phyloP scores from a whole-genome alignment of 2,888 invertebrate species.

The Augochlorella aurata region DNA sequence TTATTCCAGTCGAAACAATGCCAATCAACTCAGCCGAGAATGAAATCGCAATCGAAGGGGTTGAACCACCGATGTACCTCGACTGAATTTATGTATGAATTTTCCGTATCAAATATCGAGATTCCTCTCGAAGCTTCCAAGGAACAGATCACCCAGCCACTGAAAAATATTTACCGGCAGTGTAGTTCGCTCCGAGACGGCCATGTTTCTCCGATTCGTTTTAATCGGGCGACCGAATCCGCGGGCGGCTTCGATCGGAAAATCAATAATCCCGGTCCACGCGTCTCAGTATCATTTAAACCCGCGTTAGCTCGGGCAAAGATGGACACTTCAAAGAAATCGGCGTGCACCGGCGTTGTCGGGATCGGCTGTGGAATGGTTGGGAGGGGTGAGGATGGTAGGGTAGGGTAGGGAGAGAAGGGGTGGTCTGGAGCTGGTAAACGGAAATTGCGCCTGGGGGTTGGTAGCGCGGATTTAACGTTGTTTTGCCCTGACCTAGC shows the following conservation, averaged over 20 bases:
- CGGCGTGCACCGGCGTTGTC: conserved; percentile 43
- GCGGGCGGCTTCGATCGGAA: conserved; percentile 22
- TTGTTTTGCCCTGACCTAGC: conserved; percentile 74
- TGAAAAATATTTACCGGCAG: neutral
- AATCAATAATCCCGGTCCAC: conserved; percentile 39
- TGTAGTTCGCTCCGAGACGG: neutral
- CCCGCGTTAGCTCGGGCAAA: conserved; percentile 48
- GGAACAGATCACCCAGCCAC: too few species aligned
- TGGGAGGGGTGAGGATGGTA: neutral
- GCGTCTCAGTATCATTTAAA: conserved; percentile 44
- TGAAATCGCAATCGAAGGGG: too few species aligned
- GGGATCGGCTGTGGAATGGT: neutral
- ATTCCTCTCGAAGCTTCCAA: too few species aligned
- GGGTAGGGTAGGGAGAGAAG: neutral
- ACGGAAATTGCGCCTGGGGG: conserved; percentile 68
- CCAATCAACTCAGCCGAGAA: too few species aligned
- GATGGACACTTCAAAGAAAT: conserved; percentile 63
- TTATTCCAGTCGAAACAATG: too few species aligned
- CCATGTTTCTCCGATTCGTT: conserved; percentile 7
- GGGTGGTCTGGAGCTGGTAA: conserved; percentile 45
- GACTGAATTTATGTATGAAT: too few species aligned
- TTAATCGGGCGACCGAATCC: conserved; percentile 27
- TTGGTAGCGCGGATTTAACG: conserved; percentile 68
- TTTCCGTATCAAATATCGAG: too few species aligned
- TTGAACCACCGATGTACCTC: too few species aligned